Evolutionary conservation across 2,888 invertebrate species (phyloP).

Genomic region (Antheraea assamensis): DNA sequence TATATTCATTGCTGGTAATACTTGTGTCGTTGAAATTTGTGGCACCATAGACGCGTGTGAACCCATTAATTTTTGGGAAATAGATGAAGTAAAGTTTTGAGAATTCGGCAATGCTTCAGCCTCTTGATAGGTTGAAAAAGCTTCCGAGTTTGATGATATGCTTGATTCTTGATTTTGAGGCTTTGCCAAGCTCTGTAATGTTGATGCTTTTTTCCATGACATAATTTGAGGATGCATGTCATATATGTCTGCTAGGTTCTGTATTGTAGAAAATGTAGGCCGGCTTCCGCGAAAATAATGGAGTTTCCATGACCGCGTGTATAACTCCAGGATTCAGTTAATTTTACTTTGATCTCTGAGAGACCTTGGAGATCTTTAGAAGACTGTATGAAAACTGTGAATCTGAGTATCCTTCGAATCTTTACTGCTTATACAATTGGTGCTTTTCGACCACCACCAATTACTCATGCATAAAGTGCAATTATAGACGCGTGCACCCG

Average conservation of each 20-base stretch:
- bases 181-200: neutral
- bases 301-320: slow-evolving; percentile 6
- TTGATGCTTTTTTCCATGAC: neutral
- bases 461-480: slow-evolving; percentile 43
- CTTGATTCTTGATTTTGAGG: slow-evolving; percentile 3
- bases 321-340: neutral
- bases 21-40: neutral
- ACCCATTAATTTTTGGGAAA: neutral
- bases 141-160: neutral
- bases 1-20: neutral
- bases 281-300: slow-evolving; percentile 3
- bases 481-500: slow-evolving; percentile 60
- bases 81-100: neutral
- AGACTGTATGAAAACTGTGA: neutral
- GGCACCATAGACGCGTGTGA: neutral
- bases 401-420: neutral
- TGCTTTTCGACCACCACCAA: neutral
- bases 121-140: neutral
- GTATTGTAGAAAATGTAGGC: neutral
- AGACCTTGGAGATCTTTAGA: neutral
- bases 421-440: neutral
- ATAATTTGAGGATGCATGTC: slow-evolving; percentile 4
- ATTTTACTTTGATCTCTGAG: neutral
- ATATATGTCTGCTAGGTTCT: neutral
- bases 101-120: neutral